Evolutionary conservation across 2,888 invertebrate genomes (phyloP).

Genomic region (Conchocele bisecta): DNA sequence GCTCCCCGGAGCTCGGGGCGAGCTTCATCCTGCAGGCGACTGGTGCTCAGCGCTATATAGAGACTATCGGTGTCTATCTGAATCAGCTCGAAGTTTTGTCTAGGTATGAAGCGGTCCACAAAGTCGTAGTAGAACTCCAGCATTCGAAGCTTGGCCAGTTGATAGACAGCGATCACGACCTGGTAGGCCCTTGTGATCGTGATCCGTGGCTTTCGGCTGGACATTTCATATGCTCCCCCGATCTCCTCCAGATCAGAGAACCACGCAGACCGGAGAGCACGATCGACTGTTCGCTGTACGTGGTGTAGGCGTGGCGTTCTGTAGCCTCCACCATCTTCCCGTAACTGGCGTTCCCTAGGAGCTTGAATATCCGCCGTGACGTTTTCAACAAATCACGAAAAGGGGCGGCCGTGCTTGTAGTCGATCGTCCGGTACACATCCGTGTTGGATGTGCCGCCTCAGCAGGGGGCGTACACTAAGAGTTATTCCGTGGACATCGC

Average conservation of each 20-base stretch:
- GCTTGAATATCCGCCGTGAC: not conserved
- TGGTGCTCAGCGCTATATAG: not conserved
- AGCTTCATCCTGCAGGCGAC: not conserved
- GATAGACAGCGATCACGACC: constrained; percentile 3
- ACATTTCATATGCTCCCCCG: not conserved
- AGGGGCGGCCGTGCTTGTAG: not conserved
- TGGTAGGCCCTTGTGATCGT: not conserved
- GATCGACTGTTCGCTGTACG: not conserved
- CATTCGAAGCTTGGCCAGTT: not conserved
- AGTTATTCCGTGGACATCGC: not conserved
- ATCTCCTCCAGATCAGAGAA: not conserved
- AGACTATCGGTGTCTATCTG: not conserved
- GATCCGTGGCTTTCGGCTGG: not conserved
- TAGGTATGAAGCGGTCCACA: not conserved
- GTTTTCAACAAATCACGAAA: not conserved
- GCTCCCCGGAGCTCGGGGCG: not conserved
- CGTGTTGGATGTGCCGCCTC: not conserved
- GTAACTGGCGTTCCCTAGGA: not conserved
- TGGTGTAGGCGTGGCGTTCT: not conserved
- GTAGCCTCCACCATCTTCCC: not conserved
- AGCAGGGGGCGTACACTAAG: not conserved
- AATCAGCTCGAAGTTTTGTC: not conserved
- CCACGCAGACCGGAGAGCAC: not conserved
- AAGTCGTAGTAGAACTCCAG: not conserved
- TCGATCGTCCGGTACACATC: not conserved